A percentile compares a stretch with the other conserved stretches of the same genome.
These are phyloP conservation scores for Temnothorax unifasciatus DNA, from an alignment of 2,888 invertebrate species.

Conservation along the genomic window DNA sequence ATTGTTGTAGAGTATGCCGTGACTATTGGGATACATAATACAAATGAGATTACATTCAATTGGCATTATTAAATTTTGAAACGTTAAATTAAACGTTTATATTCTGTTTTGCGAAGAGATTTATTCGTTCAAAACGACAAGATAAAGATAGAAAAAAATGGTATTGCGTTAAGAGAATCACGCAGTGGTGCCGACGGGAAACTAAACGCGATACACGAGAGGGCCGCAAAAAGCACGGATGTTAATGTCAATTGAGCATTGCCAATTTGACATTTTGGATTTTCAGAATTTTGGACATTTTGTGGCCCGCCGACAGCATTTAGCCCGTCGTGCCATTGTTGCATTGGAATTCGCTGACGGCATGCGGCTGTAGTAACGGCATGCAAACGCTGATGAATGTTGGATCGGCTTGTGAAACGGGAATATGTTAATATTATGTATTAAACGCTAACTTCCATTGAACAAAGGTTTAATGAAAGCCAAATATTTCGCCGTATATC, in stretches of 20 bases:
- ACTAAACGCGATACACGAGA: not conserved
- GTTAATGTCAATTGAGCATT: not conserved
- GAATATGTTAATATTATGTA: constrained; percentile 38
- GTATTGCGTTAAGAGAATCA: not conserved
- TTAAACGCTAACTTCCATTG: constrained; percentile 14
- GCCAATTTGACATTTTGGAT: constrained; percentile 8
- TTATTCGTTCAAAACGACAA: not conserved
- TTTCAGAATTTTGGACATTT: constrained; percentile 49
- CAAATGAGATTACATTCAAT: too few relatives aligned
- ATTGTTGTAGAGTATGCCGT: too few relatives aligned
- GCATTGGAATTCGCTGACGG: constrained; percentile 45
- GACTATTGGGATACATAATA: too few relatives aligned
- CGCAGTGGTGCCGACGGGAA: not conserved
- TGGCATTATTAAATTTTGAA: too few relatives aligned
- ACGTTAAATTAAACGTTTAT: too few relatives aligned
- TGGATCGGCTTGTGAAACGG: constrained; percentile 19
- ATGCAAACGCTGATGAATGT: constrained; percentile 23
- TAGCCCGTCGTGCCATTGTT: constrained; percentile 42
- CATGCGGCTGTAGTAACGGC: constrained; percentile 28
- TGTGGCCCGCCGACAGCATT: constrained; percentile 36
- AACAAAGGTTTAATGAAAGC: constrained; percentile 8
- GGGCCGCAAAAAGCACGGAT: not conserved
- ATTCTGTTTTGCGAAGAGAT: too few relatives aligned
- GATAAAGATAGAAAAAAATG: not conserved
- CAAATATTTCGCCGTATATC: not conserved